A percentile compares a stretch with the other conserved stretches of the same genome.
Evolutionary conservation across 1,140 invertebrate genomes (phyloP).

Genomic region (Sitodiplosis mosellana): DNA sequence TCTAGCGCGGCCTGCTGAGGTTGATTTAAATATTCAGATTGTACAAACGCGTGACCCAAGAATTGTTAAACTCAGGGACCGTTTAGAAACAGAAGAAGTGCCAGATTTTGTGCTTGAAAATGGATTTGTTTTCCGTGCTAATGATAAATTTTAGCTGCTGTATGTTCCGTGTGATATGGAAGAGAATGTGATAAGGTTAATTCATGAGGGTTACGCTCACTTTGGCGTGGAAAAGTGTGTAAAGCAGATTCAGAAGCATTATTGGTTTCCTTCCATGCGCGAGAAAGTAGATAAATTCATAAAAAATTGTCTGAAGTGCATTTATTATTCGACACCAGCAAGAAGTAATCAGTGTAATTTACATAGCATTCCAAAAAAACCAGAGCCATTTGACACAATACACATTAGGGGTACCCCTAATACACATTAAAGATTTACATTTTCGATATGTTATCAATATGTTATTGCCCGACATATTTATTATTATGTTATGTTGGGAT

Average conservation of each 20-base stretch:
- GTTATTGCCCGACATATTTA: too few species aligned
- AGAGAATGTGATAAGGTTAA: constrained; percentile 7
- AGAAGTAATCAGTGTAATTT: constrained; percentile 12
- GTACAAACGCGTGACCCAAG: constrained; percentile 4
- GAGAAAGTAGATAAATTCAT: constrained; percentile 10
- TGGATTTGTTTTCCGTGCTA: constrained; percentile 11
- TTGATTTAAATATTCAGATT: constrained; percentile 6
- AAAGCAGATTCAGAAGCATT: constrained; percentile 6
- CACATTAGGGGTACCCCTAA: constrained; percentile 12
- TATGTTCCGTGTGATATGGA: constrained; percentile 13
- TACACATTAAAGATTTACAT: constrained; percentile 14
- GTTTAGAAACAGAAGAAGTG: constrained; percentile 1
- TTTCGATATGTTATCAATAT: too few species aligned
- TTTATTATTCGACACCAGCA: constrained; percentile 9
- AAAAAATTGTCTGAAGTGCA: constrained; percentile 14
- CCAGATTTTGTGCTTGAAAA: constrained; percentile 1
- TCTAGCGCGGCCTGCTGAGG: too few species aligned
- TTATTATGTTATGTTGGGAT: too few species aligned
- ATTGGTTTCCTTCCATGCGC: constrained; percentile 16
- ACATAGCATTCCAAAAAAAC: constrained; percentile 13
- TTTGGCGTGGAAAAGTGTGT: constrained; percentile 11
- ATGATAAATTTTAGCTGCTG: constrained; percentile 15
- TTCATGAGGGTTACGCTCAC: constrained; percentile 14
- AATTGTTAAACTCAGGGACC: constrained; percentile 1
- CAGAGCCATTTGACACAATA: constrained; percentile 12